Base-by-base conservation (phyloP, 2,888 invertebrate genomes). In the Trichopoda pennipes region DNA sequence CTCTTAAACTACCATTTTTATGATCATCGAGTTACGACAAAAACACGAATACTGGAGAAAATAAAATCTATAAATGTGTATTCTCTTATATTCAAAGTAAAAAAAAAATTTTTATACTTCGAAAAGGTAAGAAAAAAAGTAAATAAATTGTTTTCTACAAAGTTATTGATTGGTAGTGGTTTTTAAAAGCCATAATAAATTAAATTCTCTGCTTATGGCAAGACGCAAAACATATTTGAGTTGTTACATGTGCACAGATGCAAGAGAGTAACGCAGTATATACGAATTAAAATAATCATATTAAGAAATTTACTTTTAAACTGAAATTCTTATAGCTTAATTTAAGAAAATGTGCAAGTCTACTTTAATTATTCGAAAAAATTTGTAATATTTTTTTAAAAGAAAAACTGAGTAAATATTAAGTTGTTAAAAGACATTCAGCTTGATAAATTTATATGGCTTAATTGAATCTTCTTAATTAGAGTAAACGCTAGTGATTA, bases 151-250 rank as follows among this genome's bases (percentile, higher is more conserved):
- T 0, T 66, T 79, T 60, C 14, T 49, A 56, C 68, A 55, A 74
- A 55, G 55, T 68, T 68, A 79, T 79, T 74, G 73, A 79, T 79
- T 73, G 68, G 55, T 60, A 55, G 73, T 68, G 73, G 68, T 23
- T 66, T 79, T 74, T 74, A 49, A 70, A 68, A 74, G 49, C 23
- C 61, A 79, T 74, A 61, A 79, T 68, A 79, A 74, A 74, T 68
- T 74, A 74, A 74, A 56, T n/a, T 47, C 16, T 47, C 3, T 44
- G 14, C 1, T 53, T 51, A 35, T 42, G 21, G 21, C 32, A 53
- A 58, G 4, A 73, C 8, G n/a, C 19, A 70, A n/a, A 21, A 70
- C 32, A 56, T 66, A 68, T 75, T 75, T 32, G 1, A 64, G 21
- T 55, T 64, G 23, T 63, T 38, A 55, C 16, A 28, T 60, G 14